Evolutionary conservation across 2,888 invertebrate species (phyloP), one percentile per base, ranked within the genome.

Genomic region (Eilema griseolum): DNA sequence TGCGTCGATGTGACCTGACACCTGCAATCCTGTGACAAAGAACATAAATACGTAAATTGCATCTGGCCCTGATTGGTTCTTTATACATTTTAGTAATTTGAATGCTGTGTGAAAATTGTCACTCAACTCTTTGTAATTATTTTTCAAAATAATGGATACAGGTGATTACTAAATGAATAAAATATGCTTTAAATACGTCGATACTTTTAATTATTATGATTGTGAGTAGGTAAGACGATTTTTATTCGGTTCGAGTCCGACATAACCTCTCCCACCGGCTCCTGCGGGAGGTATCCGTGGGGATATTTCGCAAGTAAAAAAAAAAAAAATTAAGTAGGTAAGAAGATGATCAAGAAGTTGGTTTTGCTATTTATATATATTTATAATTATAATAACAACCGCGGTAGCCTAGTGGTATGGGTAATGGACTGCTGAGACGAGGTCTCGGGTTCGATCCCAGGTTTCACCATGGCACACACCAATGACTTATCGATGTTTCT

Each of bases 1-100:
- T 81, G 78, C 81, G 82, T 77, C 80, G 80, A 77, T 83, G 79
- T 84, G 83, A 86, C 85, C 84, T 81, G 41, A 41, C 84, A 79
- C 73, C 69, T 71, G 57, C 75, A 77, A 82, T 82, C 72, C 83
- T 81, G 83, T 86, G 81, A 84, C 73, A 76, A 73, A 72, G 8
- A 11, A n/a, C 66, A 67, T 79, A 79, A 76, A 72, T 79, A 69
- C 64, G 66, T 71, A 67, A 69, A 69, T 73, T 62, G 61, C 71
- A 31, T 33, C 61, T 64, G 71, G 71, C 10, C 5, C 23, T 23
- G 12, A 14, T 26, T 14, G 28, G 20, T 33, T n/a, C 28, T 31
- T 33, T 26, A 59, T 14, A 59, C 26, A 52, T n/a, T 46, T n/a
- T n/a, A n/a, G 1, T 52, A 52, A 52, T 52, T 52, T 1, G n/a